Percentiles rank a stretch among this genome's conserved stretches.
These are phyloP conservation scores for Drosophila prolongata DNA, from an alignment of 2,888 invertebrate species.

Conservation along the genomic window DNA sequence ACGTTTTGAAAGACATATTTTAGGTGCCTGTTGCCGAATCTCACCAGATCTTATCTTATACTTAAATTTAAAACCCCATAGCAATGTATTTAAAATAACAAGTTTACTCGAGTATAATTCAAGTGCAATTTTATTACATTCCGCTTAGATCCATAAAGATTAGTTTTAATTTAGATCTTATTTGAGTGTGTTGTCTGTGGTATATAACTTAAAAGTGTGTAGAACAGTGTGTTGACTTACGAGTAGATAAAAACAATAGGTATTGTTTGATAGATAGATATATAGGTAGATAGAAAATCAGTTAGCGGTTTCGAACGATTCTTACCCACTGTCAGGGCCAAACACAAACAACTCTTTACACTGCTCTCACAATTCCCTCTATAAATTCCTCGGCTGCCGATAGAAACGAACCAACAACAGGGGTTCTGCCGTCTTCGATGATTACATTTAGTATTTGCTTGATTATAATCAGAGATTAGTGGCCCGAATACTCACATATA, in stretches of 20 bases:
- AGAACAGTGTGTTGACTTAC: conserved; percentile 27
- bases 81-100: neutral
- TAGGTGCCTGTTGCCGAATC: too few species aligned
- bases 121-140: conserved; percentile 60
- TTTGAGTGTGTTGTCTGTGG: conserved; percentile 12
- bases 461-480: conserved; percentile 38
- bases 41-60: too few species aligned
- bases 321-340: conserved; percentile 49
- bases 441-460: conserved; percentile 23
- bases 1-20: too few species aligned
- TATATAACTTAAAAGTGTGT: conserved; percentile 34
- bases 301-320: conserved; percentile 31
- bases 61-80: neutral
- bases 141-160: conserved; percentile 53
- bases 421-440: conserved; percentile 21
- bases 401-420: conserved; percentile 66
- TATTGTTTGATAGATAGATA: conserved; percentile 9
- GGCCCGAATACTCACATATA: conserved; percentile 50
- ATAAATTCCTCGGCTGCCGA: conserved; percentile 58
- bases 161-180: conserved; percentile 33
- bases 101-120: conserved; percentile 7
- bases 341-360: conserved; percentile 47
- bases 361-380: conserved; percentile 51
- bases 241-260: conserved; percentile 37
- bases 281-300: conserved; percentile 24